Conservation (phyloP, 1,140 invertebrate genomes). For the Octopus bimaculoides region DNA sequence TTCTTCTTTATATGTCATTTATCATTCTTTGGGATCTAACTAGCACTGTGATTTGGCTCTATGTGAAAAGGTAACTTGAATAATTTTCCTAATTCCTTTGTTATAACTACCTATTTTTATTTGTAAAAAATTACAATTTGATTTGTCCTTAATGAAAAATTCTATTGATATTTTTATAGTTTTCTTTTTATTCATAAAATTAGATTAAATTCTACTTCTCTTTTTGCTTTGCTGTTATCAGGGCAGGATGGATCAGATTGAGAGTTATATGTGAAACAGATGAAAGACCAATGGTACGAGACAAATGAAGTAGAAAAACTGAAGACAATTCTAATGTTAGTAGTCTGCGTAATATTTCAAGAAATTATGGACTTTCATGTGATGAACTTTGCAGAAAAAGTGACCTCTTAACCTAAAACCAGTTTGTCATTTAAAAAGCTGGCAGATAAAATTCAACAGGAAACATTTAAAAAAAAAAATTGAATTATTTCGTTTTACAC, state of each 20-base stretch:
- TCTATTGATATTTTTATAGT: background rate
- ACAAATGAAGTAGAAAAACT: constrained; percentile 5
- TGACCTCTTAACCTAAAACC: background rate
- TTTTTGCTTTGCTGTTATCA: constrained; percentile 19
- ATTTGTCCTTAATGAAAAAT: background rate
- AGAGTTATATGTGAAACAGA: constrained; percentile 40
- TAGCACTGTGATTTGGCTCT: constrained; percentile 40
- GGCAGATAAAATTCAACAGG: background rate
- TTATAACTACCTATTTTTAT: no score
- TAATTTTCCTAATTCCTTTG: background rate
- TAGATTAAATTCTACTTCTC: constrained; percentile 4
- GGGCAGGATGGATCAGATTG: constrained; percentile 38
- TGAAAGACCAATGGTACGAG: constrained; percentile 25
- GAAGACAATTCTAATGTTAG: background rate
- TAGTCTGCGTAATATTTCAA: background rate
- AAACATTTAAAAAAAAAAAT: background rate
- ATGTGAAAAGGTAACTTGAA: constrained; percentile 36
- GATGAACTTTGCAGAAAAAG: background rate
- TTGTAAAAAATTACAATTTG: no score
- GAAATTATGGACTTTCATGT: background rate
- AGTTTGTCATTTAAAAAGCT: background rate
- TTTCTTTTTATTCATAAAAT: background rate
- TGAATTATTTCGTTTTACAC: background rate
- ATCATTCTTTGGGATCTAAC: constrained; percentile 41
- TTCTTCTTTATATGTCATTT: constrained; percentile 37